A percentile compares a stretch with the other conserved stretches of the same genome.
Evolutionary conservation across 2,113 vertebrate genomes (phyloP).

Genomic region (Dolichallabes microphthalmus): DNA sequence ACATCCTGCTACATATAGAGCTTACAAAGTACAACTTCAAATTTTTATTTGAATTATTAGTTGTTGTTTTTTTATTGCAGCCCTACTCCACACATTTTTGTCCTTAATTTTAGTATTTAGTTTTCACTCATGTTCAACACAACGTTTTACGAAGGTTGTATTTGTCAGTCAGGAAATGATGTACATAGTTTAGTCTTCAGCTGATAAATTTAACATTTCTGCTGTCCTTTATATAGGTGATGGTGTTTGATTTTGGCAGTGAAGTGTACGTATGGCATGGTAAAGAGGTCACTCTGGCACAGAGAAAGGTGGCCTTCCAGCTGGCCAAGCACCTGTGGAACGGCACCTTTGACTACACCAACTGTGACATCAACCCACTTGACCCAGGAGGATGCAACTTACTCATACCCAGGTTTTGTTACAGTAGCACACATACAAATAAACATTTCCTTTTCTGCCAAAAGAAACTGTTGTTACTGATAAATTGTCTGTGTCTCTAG

Average conservation of each 20-base stretch:
- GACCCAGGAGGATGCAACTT: constrained; percentile 93
- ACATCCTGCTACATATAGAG: too few relatives aligned
- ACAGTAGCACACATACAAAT: neutral
- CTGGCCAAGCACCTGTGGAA: constrained; percentile 98
- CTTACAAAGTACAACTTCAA: too few relatives aligned
- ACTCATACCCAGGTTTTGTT: constrained; percentile 86
- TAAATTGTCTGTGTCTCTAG: constrained; percentile 63
- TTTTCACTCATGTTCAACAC: neutral
- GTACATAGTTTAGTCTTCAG: neutral
- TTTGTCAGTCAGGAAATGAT: neutral
- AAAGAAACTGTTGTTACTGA: neutral
- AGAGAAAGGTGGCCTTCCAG: constrained; percentile 95
- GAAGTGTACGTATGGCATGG: constrained; percentile 99
- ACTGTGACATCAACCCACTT: constrained; percentile 94
- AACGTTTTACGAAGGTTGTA: neutral
- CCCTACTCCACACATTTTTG: neutral
- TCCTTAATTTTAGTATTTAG: neutral
- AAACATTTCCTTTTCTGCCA: neutral
- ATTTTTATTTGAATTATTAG: neutral
- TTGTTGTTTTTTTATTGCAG: neutral
- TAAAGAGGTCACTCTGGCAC: constrained; percentile 90
- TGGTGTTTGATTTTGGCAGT: constrained; percentile 97
- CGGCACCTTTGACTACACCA: constrained; percentile 94
- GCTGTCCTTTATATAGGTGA: constrained; percentile 73
- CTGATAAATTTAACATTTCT: neutral